Evolutionary conservation across 2,113 vertebrate species (phyloP).

Genomic region (Rhea pennata): DNA sequence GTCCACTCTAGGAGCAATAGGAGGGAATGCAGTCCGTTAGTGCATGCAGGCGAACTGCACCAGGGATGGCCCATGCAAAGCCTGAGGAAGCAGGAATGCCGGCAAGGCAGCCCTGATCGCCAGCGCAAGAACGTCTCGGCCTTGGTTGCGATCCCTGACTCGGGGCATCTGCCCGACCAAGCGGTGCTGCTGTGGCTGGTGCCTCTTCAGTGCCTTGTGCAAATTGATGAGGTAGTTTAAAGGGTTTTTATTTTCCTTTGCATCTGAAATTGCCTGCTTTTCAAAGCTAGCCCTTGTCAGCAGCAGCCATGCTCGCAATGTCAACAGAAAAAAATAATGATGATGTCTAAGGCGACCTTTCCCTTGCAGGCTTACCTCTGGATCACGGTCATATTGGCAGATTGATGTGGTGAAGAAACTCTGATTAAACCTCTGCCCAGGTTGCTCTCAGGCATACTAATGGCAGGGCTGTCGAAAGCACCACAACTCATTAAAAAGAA

Average conservation of each 20-base stretch:
- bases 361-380: background rate
- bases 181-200: background rate
- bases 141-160: fast-evolving
- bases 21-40: fast-evolving
- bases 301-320: background rate
- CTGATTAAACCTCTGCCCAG: background rate
- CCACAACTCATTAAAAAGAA: background rate
- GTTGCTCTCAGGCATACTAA: background rate
- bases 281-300: background rate
- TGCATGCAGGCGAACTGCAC: no score
- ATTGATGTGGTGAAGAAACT: background rate
- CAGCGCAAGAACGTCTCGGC: background rate
- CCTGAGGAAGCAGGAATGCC: background rate
- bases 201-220: background rate
- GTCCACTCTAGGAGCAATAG: background rate
- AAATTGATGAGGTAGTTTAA: background rate
- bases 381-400: background rate
- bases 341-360: background rate
- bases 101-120: background rate
- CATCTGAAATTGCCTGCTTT: background rate
- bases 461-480: background rate
- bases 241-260: background rate
- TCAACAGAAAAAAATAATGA: background rate
- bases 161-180: background rate
- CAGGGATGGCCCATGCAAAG: background rate